Evolutionary conservation across 92 coral and sea anemone species (phyloP), one percentile per base, ranked within the genome.

Genomic region (Phenganax stokvisi): DNA sequence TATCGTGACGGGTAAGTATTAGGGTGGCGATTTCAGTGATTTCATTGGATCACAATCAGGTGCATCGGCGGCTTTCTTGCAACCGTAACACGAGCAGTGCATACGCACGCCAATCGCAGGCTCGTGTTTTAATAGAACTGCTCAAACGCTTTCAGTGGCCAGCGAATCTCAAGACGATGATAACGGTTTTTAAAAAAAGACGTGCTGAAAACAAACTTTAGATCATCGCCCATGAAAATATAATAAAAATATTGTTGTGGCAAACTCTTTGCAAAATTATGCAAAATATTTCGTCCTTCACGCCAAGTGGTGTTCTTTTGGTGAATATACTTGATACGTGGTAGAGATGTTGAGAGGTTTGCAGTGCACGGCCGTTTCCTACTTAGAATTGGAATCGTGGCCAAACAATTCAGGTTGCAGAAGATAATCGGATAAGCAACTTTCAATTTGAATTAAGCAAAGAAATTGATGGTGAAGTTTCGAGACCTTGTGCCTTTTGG

Each of bases 31-130:
- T 3, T 92, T 86, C 30, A 88, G 81, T 31, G 91, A 72, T 2
- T 92, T 89, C 57, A 88, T 86, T 52, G 89, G 71, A 15, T 92
- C 88, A 67, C 97, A 91, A 70, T 96, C 89, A 64, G 85, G 84
- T 12, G 54, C 85, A 8, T 87, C 85, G 15, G 67, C 84, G 60
- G 85, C 82, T 11, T 87, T 59, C 20, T 83, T 73, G 52, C 70
- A 67, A 71, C 88, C 89, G 15, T 92, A 91, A 61, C 97, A 93
- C 12, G 86, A 85, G 83, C 97, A 93, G 74, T 87, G 89, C 72
- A 89, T 81, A 16, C 93, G 86, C 83, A 93, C 59, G 3, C 96
- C 97, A 0, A 91, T 73, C 0, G 97, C 97, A 13, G 97, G 97
- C 74, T 92, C 91, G 57, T 89, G 87, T 9, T 86, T 74, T 1